These are phyloP conservation scores for Brotula barbata DNA, from an alignment of 2,797 vertebrate genomes.

Conservation along the genomic window DNA sequence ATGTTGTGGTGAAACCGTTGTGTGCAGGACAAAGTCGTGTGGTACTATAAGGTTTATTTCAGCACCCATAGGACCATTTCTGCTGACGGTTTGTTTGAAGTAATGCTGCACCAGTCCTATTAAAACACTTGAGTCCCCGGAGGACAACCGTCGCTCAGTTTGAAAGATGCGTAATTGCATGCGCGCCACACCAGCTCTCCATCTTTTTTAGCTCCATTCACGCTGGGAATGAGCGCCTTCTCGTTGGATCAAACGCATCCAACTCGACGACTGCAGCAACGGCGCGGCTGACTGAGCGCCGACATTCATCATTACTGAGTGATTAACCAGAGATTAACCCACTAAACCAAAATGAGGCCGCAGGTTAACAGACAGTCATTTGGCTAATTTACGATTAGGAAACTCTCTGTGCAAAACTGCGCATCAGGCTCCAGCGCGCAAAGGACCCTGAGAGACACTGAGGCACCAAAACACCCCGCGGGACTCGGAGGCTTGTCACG, in stretches of 20 bases:
- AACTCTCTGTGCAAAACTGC: slow-evolving; percentile 43
- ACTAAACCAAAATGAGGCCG: slow-evolving; percentile 19
- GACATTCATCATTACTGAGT: slow-evolving; percentile 27
- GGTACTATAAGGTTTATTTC: too few species aligned
- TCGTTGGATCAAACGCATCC: slow-evolving; percentile 1
- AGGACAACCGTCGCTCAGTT: neutral
- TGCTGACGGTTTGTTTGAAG: neutral
- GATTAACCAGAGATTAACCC: slow-evolving; percentile 38
- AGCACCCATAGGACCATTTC: neutral
- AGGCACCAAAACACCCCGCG: slow-evolving; percentile 57
- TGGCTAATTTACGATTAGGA: slow-evolving; percentile 56
- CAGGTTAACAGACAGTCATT: slow-evolving; percentile 34
- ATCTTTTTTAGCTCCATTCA: slow-evolving; percentile 1
- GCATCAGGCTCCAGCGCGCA: slow-evolving; percentile 21
- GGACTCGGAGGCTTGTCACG: slow-evolving; percentile 66
- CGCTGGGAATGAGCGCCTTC: slow-evolving; percentile 1
- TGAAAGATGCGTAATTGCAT: neutral
- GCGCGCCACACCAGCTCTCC: neutral
- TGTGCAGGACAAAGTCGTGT: neutral
- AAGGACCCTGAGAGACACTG: slow-evolving; percentile 49
- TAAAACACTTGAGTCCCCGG: neutral
- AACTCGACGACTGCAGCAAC: neutral
- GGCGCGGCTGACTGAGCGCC: neutral
- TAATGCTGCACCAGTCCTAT: neutral
- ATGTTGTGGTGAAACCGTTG: slow-evolving; percentile 15